Conservation (phyloP, 2,113 vertebrate species). For the Poeciliopsis prolifica region DNA sequence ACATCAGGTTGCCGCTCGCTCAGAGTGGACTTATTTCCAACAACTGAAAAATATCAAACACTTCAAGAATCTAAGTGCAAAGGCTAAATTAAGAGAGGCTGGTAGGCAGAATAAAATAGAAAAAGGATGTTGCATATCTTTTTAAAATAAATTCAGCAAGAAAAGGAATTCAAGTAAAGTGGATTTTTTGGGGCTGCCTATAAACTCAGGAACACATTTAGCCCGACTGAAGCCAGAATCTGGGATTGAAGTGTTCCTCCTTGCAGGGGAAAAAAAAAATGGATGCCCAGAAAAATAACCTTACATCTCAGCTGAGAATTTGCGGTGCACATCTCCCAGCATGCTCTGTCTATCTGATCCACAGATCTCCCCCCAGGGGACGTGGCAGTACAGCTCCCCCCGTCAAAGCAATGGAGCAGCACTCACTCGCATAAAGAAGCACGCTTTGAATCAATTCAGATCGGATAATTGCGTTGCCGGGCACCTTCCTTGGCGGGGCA, state of each 20-base stretch:
- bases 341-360: slow-evolving; percentile 59
- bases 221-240: slow-evolving; percentile 2
- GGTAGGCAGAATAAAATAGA: neutral
- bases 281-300: slow-evolving; percentile 31
- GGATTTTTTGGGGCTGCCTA: slow-evolving; percentile 3
- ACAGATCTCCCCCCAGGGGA: slow-evolving; percentile 26
- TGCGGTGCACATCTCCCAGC: slow-evolving; percentile 34
- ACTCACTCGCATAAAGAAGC: slow-evolving; percentile 60
- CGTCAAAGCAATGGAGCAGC: slow-evolving; percentile 51
- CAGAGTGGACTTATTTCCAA: slow-evolving; percentile 2
- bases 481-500: slow-evolving; percentile 45
- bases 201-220: slow-evolving; percentile 23
- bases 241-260: slow-evolving; percentile 17
- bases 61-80: slow-evolving; percentile 15
- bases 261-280: slow-evolving; percentile 12
- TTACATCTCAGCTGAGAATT: slow-evolving; percentile 43
- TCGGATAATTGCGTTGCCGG: slow-evolving; percentile 57
- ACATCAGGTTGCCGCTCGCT: slow-evolving; percentile 37
- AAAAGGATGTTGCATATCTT: neutral
- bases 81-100: slow-evolving; percentile 10
- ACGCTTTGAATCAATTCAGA: slow-evolving; percentile 56
- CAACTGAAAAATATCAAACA: slow-evolving; percentile 17
- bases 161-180: neutral
- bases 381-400: slow-evolving; percentile 28
- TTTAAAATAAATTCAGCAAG: neutral